Conservation (phyloP, 1,140 invertebrate genomes). For the Polyergus mexicanus region DNA sequence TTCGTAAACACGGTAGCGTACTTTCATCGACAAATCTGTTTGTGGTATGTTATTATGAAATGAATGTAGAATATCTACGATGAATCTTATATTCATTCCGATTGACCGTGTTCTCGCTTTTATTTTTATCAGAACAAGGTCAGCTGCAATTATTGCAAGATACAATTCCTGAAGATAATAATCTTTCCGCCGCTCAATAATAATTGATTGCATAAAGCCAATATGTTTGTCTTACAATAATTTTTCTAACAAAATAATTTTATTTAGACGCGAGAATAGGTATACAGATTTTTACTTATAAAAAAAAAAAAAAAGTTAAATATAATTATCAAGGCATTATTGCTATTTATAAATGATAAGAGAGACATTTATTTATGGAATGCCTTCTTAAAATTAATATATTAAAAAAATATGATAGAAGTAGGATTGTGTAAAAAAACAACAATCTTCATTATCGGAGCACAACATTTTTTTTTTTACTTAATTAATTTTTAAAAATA, state of each 20-base stretch:
- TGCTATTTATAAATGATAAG: not conserved
- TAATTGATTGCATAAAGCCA: not conserved
- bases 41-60: not conserved
- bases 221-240: not conserved
- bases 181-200: not conserved
- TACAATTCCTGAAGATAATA: not conserved
- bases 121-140: conserved; percentile 3
- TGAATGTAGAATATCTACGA: not conserved
- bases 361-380: not conserved
- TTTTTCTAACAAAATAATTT: too few relatives aligned
- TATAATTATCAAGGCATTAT: not conserved
- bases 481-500: not conserved
- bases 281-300: not conserved
- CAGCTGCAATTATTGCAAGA: conserved; percentile 7
- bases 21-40: not conserved
- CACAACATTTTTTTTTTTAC: not conserved
- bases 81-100: not conserved
- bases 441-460: not conserved
- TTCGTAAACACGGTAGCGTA: not conserved
- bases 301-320: not conserved
- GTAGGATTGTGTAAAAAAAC: not conserved
- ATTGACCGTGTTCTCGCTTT: not conserved
- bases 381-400: conserved; percentile 33
- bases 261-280: not conserved
- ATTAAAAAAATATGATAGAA: conserved; percentile 2